Base-by-base conservation (phyloP, 1,140 invertebrate genomes). In the Drosophila orena region DNA sequence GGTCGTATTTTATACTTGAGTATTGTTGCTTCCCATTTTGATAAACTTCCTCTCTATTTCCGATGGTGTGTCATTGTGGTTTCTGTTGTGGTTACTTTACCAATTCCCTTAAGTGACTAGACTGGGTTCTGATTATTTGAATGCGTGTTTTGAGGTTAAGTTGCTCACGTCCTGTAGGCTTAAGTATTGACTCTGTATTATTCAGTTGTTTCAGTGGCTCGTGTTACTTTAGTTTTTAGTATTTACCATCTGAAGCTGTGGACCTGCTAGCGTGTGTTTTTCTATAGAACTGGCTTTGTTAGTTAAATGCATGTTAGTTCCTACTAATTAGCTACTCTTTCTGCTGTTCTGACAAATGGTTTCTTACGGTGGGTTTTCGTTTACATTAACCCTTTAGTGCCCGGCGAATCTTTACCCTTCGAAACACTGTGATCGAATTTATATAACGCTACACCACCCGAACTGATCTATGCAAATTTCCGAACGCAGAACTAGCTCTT, bases 1-100 rank as follows among this genome's bases (percentile, higher is more conserved):
- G 75, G 59, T 75, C 71, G 88, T 91, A 91, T 91, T 89, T 91
- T 83, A 91, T 91, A 91, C 89, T 90, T 91, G 90, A 91, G 90
- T 91, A 91, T 91, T 91, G 85, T 89, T 83, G 70, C 73, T 73
- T 74, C 46, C 77, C 55, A 44, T 75, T 77, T 52, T 74, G 38
- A 57, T 54, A 57, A 57, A 52, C 76, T 78, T 15, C 46, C 44
- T 69, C 62, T 55, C 20, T 50, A 47, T 66, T 73, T 80, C 59
- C 52, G 47, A 61, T 69, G 37, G 38, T 38, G 37, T 73, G 55
- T 58, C 64, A 59, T 74, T 69, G 22, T 54, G 56, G 60, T 71
- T 37, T 64, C 62, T 58, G 35, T 27, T 24, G 42, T 66, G 69
- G 66, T 24, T 62, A 58, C 38, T 53, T 56, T 68, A 68, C 61